Evolutionary conservation across 30 jellyfish, hydroid and myxozoan genomes (phyloP).

Genomic region (Haliclystus octoradiatus): DNA sequence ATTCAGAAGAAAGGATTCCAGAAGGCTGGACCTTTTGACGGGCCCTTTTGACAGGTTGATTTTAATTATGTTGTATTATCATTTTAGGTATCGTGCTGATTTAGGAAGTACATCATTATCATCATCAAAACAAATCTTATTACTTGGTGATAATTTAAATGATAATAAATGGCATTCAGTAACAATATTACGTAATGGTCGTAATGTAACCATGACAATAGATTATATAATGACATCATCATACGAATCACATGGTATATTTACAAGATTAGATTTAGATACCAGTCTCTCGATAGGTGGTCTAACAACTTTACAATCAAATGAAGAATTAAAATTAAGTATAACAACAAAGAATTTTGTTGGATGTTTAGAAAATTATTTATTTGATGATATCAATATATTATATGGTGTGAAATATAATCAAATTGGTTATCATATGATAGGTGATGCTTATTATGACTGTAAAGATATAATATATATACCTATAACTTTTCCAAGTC

Average conservation of each 20-base stretch:
- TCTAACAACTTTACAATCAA: slow-evolving; percentile 14
- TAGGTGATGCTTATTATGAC: slow-evolving; percentile 58
- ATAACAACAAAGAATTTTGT: slow-evolving; percentile 46
- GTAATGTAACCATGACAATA: slow-evolving; percentile 44
- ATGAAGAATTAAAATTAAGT: slow-evolving; percentile 14
- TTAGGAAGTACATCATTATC: slow-evolving; percentile 49
- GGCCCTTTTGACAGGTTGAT: background rate
- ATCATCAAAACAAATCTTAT: background rate
- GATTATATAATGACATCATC: slow-evolving; percentile 33
- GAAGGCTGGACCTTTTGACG: background rate
- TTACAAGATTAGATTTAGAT: slow-evolving; percentile 57
- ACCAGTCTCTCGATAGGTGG: slow-evolving; percentile 77
- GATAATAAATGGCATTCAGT: slow-evolving; percentile 86
- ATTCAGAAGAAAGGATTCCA: no score
- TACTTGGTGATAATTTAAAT: slow-evolving; percentile 57
- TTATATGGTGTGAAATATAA: slow-evolving; percentile 69
- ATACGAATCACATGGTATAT: slow-evolving; percentile 16
- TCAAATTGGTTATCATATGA: slow-evolving; percentile 18
- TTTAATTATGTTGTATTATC: background rate
- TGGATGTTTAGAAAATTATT: slow-evolving; percentile 72
- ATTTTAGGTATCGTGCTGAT: slow-evolving; percentile 56
- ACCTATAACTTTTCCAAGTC: slow-evolving; percentile 78
- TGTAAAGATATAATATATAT: slow-evolving; percentile 47
- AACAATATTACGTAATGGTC: slow-evolving; percentile 27
- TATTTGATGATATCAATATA: slow-evolving; percentile 48